Evolutionary conservation across 92 coral and sea anemone species (phyloP).

Genomic region (Zoanthus sansibaricus): DNA sequence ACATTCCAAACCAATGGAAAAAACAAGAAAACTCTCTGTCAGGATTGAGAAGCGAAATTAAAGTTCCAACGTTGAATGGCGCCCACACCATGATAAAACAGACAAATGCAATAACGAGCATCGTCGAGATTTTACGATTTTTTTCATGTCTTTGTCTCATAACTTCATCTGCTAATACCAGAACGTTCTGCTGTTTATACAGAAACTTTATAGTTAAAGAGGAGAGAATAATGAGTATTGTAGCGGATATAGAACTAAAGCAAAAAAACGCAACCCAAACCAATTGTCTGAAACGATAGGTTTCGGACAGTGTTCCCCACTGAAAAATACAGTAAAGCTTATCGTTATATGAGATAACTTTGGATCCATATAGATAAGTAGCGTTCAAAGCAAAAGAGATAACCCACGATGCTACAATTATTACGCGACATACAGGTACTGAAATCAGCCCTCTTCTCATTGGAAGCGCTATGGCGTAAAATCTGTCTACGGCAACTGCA

Average conservation of each 20-base stretch:
- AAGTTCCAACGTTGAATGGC: neutral
- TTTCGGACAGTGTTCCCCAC: neutral
- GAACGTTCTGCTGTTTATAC: neutral
- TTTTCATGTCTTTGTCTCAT: neutral
- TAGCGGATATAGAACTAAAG: neutral
- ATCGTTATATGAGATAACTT: neutral
- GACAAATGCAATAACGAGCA: neutral
- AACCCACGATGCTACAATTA: neutral
- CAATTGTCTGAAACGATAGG: neutral
- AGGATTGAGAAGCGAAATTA: neutral
- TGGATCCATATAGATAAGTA: neutral
- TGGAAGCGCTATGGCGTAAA: neutral
- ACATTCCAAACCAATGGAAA: slow-evolving; percentile 7
- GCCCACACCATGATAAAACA: neutral
- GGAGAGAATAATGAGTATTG: neutral
- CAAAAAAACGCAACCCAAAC: neutral
- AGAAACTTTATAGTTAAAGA: neutral
- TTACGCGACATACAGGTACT: neutral
- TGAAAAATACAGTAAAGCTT: neutral
- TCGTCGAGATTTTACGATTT: neutral
- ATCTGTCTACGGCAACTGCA: neutral
- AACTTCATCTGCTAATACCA: neutral
- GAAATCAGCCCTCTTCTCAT: neutral
- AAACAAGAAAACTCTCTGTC: neutral
- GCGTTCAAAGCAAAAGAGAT: neutral